These are phyloP conservation scores for Marisa cornuarietis DNA, from an alignment of 1,140 invertebrate genomes.

Conservation along the genomic window DNA sequence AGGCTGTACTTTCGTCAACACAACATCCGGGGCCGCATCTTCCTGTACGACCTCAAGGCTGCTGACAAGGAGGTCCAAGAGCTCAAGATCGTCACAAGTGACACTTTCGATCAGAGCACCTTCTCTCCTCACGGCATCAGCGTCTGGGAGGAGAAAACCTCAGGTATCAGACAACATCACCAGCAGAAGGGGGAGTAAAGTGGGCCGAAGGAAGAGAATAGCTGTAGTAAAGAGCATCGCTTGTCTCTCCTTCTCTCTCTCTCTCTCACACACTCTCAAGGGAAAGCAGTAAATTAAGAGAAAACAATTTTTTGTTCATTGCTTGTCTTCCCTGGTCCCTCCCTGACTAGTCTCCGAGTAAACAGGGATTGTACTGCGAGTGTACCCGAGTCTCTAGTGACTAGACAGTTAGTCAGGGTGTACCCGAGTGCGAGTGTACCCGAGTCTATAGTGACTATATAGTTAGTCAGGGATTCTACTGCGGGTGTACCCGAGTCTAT, in stretches of 20 bases:
- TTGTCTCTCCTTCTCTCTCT: neutral
- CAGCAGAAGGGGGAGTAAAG: no score
- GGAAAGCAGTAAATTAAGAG: no score
- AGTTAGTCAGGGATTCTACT: no score
- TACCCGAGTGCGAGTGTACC: no score
- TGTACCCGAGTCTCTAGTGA: no score
- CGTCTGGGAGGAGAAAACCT: slow-evolving; percentile 36
- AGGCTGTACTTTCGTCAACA: slow-evolving; percentile 24
- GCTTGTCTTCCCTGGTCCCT: no score
- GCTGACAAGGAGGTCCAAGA: slow-evolving; percentile 22
- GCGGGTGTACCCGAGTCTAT: no score
- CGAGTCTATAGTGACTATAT: no score
- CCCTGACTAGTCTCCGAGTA: no score
- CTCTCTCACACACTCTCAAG: neutral
- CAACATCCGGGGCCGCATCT: slow-evolving; percentile 31
- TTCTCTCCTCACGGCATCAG: slow-evolving; percentile 47
- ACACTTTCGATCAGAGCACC: slow-evolving; percentile 29
- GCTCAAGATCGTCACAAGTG: slow-evolving; percentile 23
- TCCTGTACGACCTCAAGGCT: slow-evolving; percentile 34
- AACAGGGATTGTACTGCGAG: no score
- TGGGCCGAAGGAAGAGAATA: neutral
- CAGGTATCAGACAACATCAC: slow-evolving; percentile 20
- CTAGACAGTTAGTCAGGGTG: no score
- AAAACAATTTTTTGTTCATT: no score
- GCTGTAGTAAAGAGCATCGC: neutral